Base-by-base conservation (phyloP, 1,140 invertebrate species). In the Ylistrum balloti region DNA sequence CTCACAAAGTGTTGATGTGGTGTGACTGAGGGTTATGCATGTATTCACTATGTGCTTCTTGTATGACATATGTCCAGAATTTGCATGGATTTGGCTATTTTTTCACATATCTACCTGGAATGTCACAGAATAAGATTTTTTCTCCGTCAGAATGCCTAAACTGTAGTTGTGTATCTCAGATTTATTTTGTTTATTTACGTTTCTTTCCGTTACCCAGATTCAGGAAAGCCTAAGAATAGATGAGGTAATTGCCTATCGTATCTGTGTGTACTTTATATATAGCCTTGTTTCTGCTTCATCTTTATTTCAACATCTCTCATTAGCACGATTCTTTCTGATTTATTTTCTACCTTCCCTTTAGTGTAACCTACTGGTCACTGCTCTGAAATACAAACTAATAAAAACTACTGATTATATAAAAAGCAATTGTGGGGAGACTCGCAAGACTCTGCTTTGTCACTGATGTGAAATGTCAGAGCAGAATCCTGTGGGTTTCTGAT, bases 201-300 rank as follows among this genome's bases (percentile, higher is more conserved):
- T n/a, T 74, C 7, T 74, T 74, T 74, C n/a, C 56, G 28, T 74
- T n/a, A 74, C n/a, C 56, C 56, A 74, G 56, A 74, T 74, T 74
- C 56, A 74, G n/a, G 56, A 74, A 74, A 74, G 56, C 56, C 56
- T 74, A 74, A 74, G 56, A 74, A 74, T 74, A 74, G 56, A 74
- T 74, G 56, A 74, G 56, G 56, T 74, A 74, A 74, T 17, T 74
- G 56, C 56, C 56, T 74, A 17, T 17, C 41, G 10, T 45, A 45
- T 17, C 3, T 74, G 56, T 74, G 56, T 17, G n/a, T n/a, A 74
- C 7, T 13, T 45, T 17, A 74, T 74, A 74, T 74, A 74, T 74
- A 74, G 56, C 22, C n/a, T 74, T 74, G n/a, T n/a, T 17, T 28
- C 11, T 28, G 56, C 56, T 74, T 74, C 56, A 9, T 74, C 17